A percentile compares a stretch with the other conserved stretches of the same genome.
phyloP scores from a whole-genome alignment of 2,797 vertebrate species.

The Pangasius krempfi region DNA sequence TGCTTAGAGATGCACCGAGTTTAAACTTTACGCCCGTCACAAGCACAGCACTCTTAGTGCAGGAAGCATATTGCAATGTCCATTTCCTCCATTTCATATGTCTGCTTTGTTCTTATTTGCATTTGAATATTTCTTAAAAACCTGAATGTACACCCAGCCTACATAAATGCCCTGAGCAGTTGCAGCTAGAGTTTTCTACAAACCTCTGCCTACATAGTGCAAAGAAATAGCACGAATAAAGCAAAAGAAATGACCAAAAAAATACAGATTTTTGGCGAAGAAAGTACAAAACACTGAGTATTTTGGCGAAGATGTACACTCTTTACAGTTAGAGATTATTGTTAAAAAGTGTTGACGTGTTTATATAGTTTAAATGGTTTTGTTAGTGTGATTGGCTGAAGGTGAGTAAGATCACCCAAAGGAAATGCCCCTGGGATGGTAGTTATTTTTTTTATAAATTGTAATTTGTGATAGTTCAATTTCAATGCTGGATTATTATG shows the following conservation, averaged over 20 bases:
- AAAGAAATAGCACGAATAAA: background rate
- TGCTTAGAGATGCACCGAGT: background rate
- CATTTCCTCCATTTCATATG: background rate
- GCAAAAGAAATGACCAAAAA: background rate
- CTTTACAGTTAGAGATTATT: background rate
- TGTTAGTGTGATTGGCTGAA: background rate
- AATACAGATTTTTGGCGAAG: background rate
- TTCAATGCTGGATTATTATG: background rate
- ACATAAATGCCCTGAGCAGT: background rate
- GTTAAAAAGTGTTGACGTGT: background rate
- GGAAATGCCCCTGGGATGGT: background rate
- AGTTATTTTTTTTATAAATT: background rate
- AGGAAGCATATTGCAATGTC: background rate
- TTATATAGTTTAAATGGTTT: background rate
- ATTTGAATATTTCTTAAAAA: background rate
- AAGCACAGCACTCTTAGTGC: no score
- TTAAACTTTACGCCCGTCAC: background rate
- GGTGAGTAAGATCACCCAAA: background rate
- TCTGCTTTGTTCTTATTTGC: background rate
- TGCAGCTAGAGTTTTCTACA: background rate
- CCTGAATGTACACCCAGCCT: background rate
- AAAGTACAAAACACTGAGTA: background rate
- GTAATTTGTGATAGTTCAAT: background rate
- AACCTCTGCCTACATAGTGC: background rate
- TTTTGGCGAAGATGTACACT: background rate